phyloP scores from a whole-genome alignment of 30 jellyfish, hydroid and myxozoan species.

The Pseudorhiza aurosa region DNA sequence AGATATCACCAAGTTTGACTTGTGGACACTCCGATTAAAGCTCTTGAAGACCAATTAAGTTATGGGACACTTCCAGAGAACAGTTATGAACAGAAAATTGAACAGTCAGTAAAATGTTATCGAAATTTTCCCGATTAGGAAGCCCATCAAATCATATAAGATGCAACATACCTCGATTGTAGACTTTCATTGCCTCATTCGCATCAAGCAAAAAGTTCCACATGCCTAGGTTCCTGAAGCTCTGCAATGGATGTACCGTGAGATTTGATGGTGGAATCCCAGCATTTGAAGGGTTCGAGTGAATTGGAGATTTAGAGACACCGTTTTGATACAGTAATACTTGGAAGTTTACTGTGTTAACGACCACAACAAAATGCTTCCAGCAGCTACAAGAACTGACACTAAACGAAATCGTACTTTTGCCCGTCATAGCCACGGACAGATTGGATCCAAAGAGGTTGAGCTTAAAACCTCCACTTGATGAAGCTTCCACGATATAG shows the following conservation, averaged over 20 bases:
- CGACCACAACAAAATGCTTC: background rate
- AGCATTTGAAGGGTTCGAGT: too few relatives aligned
- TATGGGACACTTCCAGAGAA: too few relatives aligned
- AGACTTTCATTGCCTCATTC: background rate
- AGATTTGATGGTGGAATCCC: background rate
- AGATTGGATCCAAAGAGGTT: background rate
- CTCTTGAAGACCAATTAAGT: too few relatives aligned
- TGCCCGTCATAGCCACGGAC: background rate
- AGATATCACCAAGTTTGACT: too few relatives aligned
- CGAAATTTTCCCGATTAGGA: too few relatives aligned
- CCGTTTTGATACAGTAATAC: too few relatives aligned
- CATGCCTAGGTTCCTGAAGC: background rate
- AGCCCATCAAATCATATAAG: background rate
- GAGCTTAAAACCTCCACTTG: background rate
- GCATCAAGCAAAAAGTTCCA: background rate
- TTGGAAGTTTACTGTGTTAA: too few relatives aligned
- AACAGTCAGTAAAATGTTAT: too few relatives aligned
- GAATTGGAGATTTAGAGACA: too few relatives aligned
- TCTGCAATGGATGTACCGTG: background rate
- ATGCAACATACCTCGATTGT: background rate
- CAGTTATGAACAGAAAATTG: too few relatives aligned
- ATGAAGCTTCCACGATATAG: background rate
- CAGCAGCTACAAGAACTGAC: background rate
- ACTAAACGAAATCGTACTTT: background rate
- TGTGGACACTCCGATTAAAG: too few relatives aligned